phyloP scores from a whole-genome alignment of 2,113 vertebrate species.

The Dinomys branickii region DNA sequence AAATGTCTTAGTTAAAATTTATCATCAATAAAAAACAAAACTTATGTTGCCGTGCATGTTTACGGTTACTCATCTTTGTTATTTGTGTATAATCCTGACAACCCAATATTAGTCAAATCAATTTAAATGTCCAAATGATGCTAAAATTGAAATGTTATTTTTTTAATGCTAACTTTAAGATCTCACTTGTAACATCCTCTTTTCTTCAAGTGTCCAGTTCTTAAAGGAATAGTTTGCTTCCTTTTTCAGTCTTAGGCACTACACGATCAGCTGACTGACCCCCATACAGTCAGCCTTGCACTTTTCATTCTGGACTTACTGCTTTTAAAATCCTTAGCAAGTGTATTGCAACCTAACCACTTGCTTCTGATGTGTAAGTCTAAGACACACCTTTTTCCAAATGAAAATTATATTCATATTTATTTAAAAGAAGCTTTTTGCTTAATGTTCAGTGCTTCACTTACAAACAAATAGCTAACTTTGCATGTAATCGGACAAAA shows the following conservation, averaged over 20 bases:
- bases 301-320: conserved; percentile 41
- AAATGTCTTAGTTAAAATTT: conserved; percentile 20
- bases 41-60: not conserved
- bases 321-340: conserved; percentile 51
- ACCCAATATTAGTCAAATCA: conserved; percentile 1
- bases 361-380: conserved; percentile 58
- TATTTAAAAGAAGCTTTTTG: conserved; percentile 51
- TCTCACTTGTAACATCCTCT: conserved; percentile 40
- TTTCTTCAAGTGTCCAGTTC: not conserved
- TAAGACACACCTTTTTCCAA: conserved; percentile 27
- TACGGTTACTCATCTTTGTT: not conserved
- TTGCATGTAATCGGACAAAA: conserved; percentile 51
- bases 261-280: not conserved
- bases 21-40: not conserved
- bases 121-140: conserved; percentile 42
- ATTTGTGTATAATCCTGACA: conserved; percentile 33
- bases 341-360: conserved; percentile 20
- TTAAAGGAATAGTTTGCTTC: conserved; percentile 26
- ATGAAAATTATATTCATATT: conserved; percentile 38
- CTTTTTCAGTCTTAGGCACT: conserved; percentile 27
- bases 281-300: conserved; percentile 19
- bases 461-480: conserved; percentile 39
- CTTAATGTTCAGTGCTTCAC: conserved; percentile 38
- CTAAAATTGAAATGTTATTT: conserved; percentile 54
- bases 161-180: conserved; percentile 79